Percentiles rank a stretch among this genome's conserved stretches.
Evolutionary conservation across 2,888 invertebrate species (phyloP).

Genomic region (Spilosoma lubricipeda): DNA sequence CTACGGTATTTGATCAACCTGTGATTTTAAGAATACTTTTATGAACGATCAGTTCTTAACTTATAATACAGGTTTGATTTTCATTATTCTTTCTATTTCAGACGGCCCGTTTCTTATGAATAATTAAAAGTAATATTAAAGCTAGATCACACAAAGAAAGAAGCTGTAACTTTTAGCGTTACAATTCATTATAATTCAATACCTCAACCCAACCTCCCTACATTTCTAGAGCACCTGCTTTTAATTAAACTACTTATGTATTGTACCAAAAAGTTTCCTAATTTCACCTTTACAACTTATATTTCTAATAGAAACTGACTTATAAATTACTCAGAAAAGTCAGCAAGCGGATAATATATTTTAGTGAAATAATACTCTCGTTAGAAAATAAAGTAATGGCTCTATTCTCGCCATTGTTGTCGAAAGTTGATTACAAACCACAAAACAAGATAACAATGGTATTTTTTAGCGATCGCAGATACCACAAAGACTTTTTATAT

Average conservation of each 20-base stretch:
- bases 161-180: background rate
- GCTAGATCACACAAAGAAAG: background rate
- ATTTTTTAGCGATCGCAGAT: conserved; percentile 14
- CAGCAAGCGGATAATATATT: conserved; percentile 15
- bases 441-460: conserved; percentile 13
- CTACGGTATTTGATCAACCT: background rate
- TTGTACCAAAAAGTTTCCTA: conserved; percentile 12
- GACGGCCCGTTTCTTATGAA: background rate
- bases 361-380: conserved; percentile 18
- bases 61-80: background rate
- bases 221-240: conserved; percentile 12
- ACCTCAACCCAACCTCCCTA: background rate
- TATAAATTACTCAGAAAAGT: conserved; percentile 14
- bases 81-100: background rate
- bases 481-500: background rate
- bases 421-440: conserved; percentile 24
- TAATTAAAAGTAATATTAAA: background rate
- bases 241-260: conserved; percentile 18
- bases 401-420: conserved; percentile 12
- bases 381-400: conserved; percentile 23
- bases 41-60: background rate
- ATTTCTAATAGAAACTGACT: conserved; percentile 3
- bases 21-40: background rate
- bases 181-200: conserved; percentile 1
- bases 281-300: conserved; percentile 9